Evolutionary conservation across 1,140 invertebrate species (phyloP).

Genomic region (Drosophila melanica): DNA sequence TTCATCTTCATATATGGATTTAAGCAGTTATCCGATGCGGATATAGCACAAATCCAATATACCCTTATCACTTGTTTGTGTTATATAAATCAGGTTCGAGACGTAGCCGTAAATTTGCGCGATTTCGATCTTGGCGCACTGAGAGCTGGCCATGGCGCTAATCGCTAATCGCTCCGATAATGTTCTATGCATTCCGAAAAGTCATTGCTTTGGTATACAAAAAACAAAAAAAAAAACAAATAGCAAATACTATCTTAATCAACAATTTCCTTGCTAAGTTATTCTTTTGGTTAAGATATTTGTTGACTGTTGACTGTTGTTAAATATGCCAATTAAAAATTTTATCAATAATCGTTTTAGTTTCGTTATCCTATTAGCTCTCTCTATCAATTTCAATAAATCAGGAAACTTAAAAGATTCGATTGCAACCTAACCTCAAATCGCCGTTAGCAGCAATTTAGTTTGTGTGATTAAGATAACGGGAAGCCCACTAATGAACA

Average conservation of each 20-base stretch:
- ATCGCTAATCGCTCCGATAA: slow-evolving; percentile 47
- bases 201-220: slow-evolving; percentile 1
- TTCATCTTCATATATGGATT: too few species aligned
- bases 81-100: slow-evolving; percentile 74
- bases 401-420: too few species aligned
- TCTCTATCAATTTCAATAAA: too few species aligned
- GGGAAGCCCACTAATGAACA: background rate
- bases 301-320: background rate
- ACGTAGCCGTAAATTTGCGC: slow-evolving; percentile 63
- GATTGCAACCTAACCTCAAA: slow-evolving; percentile 1
- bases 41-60: too few species aligned
- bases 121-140: slow-evolving; percentile 47
- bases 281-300: background rate
- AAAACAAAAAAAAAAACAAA: slow-evolving; percentile 26
- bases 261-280: slow-evolving; percentile 9
- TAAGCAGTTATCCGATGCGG: too few species aligned
- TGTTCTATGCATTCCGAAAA: slow-evolving; percentile 21
- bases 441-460: slow-evolving; percentile 1
- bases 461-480: background rate
- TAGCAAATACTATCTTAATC: slow-evolving; percentile 14
- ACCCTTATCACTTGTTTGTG: slow-evolving; percentile 23
- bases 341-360: too few species aligned
- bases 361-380: too few species aligned
- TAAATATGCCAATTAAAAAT: too few species aligned
- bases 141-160: slow-evolving; percentile 53